Percentiles rank a stretch among this genome's conserved stretches.
These are phyloP conservation scores for Microplitis manilae DNA, from an alignment of 2,888 invertebrate genomes.

Conservation along the genomic window DNA sequence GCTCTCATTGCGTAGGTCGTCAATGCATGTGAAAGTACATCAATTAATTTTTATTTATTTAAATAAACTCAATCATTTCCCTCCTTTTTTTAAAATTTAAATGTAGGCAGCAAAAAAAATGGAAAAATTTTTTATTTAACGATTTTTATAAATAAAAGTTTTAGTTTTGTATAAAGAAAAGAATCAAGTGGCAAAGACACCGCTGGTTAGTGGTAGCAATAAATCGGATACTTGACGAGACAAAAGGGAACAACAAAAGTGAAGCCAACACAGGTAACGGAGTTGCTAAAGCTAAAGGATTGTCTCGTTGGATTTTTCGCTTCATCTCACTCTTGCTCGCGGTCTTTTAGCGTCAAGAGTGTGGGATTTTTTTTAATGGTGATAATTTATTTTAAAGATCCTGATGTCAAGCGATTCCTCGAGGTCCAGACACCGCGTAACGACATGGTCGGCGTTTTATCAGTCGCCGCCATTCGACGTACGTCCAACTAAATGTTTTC, in stretches of 20 bases:
- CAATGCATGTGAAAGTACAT: conserved; percentile 30
- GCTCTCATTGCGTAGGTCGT: conserved; percentile 39
- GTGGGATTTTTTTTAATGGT: conserved; percentile 21
- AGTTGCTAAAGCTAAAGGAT: conserved; percentile 38
- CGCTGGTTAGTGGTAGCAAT: conserved; percentile 51
- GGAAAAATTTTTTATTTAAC: neutral
- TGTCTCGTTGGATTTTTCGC: conserved; percentile 40
- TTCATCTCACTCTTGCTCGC: conserved; percentile 33
- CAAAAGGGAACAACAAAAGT: conserved; percentile 40
- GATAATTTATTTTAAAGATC: conserved; percentile 1
- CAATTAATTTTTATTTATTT: conserved; percentile 29
- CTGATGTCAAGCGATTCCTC: conserved; percentile 40
- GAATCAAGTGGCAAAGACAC: conserved; percentile 47
- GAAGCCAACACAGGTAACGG: conserved; percentile 27
- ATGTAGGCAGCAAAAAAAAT: too few relatives aligned
- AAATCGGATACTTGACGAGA: conserved; percentile 51
- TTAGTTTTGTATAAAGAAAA: neutral
- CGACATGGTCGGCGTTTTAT: neutral
- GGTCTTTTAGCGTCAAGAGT: conserved; percentile 30
- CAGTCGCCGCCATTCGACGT: conserved; percentile 17
- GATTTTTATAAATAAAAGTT: neutral
- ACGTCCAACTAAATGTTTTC: too few relatives aligned
- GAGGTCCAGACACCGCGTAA: conserved; percentile 15
- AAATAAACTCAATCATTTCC: neutral
- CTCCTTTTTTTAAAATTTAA: neutral